Base-by-base conservation (phyloP, 2,888 invertebrate species). In the Limenitis camilla region DNA sequence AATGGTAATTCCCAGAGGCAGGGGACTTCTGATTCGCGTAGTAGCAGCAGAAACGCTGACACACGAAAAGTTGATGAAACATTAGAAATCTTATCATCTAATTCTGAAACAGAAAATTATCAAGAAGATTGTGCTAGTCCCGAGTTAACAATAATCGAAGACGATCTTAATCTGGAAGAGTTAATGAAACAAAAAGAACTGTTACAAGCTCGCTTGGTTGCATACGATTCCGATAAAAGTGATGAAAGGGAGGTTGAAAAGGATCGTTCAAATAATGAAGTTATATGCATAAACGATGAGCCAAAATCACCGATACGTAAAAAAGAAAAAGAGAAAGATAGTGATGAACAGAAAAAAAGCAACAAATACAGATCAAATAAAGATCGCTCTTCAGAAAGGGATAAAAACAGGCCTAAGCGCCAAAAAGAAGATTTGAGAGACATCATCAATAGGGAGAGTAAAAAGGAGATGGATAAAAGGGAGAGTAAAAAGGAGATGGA, bases 151-250 rank as follows among this genome's bases (percentile, higher is more conserved):
- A 90, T 93, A 52, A 92, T 94, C 52, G 95, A 95, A 72, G 95
- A 95, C 61, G 95, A 95, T 66, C 91, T 96, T 63, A 95, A 96
- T 72, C 79, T 96, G 30, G 96, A 96, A 69, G 96, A 96, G 61
- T 81, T 96, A 52, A 96, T 96, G 95, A 92, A 92, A 67, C 96
- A 96, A 73, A 96, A 96, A 81, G 95, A 94, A 67, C 66, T 92
- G 40, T 81, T 96, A 40, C 95, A 96, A 80, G 94, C 94, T 36
- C 89, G 93, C 33, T 81, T 94, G 42, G 92, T 92, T 41, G 94
- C 94, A 56, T 94, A 93, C 72, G 89, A 90, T 67, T 93, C 92
- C 0, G 93, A 93, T 59, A 88, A 81, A 58, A 90, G 91, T 32
- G 90, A 90, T 40, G 91, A 91, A 5, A 89, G 45, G 8, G 28